Conservation (phyloP, 2,797 vertebrate genomes). For the Fistularia tabacaria region DNA sequence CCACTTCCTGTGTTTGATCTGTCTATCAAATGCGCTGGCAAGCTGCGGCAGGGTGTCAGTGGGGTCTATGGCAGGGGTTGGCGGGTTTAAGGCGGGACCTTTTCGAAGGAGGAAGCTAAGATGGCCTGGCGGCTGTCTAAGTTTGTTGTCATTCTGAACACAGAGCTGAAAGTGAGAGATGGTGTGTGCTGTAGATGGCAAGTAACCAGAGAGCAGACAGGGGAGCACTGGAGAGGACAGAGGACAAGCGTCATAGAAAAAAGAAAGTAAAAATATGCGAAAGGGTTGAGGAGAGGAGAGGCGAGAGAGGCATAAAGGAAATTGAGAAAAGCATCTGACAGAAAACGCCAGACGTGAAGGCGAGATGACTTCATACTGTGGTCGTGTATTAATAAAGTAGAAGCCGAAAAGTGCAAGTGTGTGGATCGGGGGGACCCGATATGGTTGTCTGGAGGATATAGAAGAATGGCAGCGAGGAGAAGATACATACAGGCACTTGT, state of each 20-base stretch:
- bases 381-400: conserved; percentile 38
- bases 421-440: conserved; percentile 23
- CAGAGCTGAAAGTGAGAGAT: conserved; percentile 63
- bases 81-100: conserved; percentile 50
- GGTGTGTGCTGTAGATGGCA: conserved; percentile 58
- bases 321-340: conserved; percentile 25
- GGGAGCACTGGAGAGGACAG: conserved; percentile 46
- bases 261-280: conserved; percentile 40
- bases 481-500: conserved; percentile 37
- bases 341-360: conserved; percentile 10
- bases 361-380: conserved; percentile 26
- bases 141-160: conserved; percentile 76
- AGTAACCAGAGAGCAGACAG: conserved; percentile 58
- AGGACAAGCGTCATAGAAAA: conserved; percentile 41
- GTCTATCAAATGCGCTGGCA: conserved; percentile 24
- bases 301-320: conserved; percentile 33
- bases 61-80: conserved; percentile 49
- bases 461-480: conserved; percentile 75
- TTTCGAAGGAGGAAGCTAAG: conserved; percentile 59
- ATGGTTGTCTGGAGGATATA: conserved; percentile 41
- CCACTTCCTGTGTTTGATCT: conserved; percentile 8
- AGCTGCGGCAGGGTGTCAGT: conserved; percentile 37
- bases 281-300: not conserved
- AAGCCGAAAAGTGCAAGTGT: conserved; percentile 42
- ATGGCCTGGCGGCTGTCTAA: conserved; percentile 57